Percentiles rank a stretch among this genome's conserved stretches.
Conservation (phyloP, 2,797 vertebrate species). For the Typhlichthys subterraneus region DNA sequence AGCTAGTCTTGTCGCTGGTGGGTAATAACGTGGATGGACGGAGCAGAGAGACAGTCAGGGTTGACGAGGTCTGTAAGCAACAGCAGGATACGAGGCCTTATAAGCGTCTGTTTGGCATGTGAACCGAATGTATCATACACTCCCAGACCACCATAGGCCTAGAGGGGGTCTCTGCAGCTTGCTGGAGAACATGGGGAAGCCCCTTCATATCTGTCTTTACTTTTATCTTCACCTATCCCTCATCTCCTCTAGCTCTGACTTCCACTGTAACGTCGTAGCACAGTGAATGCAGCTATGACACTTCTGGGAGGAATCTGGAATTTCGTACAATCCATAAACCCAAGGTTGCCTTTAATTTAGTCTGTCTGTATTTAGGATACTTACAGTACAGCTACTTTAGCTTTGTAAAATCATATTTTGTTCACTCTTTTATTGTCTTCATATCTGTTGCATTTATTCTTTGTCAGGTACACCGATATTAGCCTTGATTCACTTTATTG, state of each 20-base stretch:
- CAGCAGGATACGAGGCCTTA: slow-evolving; percentile 56
- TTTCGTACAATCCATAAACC: no score
- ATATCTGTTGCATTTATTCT: not conserved
- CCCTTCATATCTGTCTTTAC: not conserved
- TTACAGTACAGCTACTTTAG: no score
- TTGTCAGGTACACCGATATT: not conserved
- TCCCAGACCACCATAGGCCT: slow-evolving; percentile 19
- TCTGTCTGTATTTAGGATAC: no score
- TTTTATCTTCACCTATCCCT: not conserved
- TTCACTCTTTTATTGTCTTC: no score
- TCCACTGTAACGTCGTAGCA: no score
- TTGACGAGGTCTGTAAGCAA: slow-evolving; percentile 9
- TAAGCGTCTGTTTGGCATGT: slow-evolving; percentile 36
- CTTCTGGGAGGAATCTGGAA: no score
- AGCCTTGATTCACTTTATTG: not conserved
- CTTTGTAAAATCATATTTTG: no score
- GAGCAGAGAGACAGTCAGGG: slow-evolving; percentile 22
- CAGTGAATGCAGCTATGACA: no score
- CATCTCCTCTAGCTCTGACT: no score
- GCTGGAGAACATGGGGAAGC: slow-evolving; percentile 16
- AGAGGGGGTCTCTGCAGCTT: slow-evolving; percentile 8
- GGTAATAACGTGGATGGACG: slow-evolving; percentile 7
- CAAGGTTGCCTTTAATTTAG: no score
- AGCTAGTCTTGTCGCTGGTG: slow-evolving; percentile 12
- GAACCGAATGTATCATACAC: slow-evolving; percentile 56